A percentile compares a stretch with the other conserved stretches of the same genome.
Evolutionary conservation across 2,888 invertebrate genomes (phyloP).

Genomic region (Horisme vitalbata): DNA sequence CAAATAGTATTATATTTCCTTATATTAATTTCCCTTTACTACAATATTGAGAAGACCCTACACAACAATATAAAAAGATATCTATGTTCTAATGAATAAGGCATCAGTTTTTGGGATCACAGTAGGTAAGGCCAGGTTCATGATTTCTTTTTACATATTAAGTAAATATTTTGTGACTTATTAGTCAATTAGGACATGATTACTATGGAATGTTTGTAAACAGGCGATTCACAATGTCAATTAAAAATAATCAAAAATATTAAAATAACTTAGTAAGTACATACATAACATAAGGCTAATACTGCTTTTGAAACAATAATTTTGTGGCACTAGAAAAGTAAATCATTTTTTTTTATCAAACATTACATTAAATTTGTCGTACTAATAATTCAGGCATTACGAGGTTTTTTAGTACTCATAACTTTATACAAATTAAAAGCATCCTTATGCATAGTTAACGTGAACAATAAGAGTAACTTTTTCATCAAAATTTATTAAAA

Average conservation of each 20-base stretch:
- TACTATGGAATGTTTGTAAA: constrained; percentile 7
- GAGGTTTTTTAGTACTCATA: too few relatives aligned
- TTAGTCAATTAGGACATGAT: background rate
- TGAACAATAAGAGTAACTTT: constrained; percentile 8
- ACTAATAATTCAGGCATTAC: too few relatives aligned
- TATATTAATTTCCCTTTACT: background rate
- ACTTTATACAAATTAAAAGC: too few relatives aligned
- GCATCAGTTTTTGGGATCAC: constrained; percentile 38
- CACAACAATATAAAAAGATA: constrained; percentile 3
- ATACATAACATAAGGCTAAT: constrained; percentile 40
- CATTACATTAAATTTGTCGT: too few relatives aligned
- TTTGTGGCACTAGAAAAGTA: constrained; percentile 39
- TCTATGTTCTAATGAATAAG: constrained; percentile 16
- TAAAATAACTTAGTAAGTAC: constrained; percentile 40
- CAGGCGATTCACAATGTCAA: background rate
- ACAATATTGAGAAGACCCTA: background rate
- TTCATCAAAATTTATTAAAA: constrained; percentile 29
- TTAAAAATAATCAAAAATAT: constrained; percentile 21
- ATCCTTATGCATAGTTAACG: too few relatives aligned
- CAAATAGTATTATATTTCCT: background rate
- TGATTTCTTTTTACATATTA: background rate
- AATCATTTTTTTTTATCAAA: too few relatives aligned
- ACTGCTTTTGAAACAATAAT: constrained; percentile 44
- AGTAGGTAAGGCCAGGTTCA: constrained; percentile 38
- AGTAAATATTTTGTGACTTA: constrained; percentile 19